Conservation (phyloP, 2,888 invertebrate species). For the Sarcophaga carnaria region DNA sequence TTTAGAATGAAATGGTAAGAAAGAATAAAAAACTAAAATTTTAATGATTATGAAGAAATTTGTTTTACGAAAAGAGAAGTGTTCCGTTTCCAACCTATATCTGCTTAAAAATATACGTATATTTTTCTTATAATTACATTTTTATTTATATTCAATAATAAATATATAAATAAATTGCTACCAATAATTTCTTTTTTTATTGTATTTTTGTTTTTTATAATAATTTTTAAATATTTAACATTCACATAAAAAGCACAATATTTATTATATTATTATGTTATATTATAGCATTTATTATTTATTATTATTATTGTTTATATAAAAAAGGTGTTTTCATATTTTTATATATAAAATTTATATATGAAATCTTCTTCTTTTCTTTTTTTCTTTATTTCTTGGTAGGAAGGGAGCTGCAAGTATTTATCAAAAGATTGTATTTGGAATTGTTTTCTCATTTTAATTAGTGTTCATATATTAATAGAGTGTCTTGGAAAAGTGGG, state of each 20-base stretch:
- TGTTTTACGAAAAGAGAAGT: too few relatives aligned
- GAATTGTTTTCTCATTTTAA: slow-evolving; percentile 39
- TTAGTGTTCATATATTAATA: slow-evolving; percentile 36
- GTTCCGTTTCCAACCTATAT: neutral
- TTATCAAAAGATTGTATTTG: slow-evolving; percentile 37
- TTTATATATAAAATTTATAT: neutral
- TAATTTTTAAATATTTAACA: slow-evolving; percentile 64
- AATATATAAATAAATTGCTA: slow-evolving; percentile 54
- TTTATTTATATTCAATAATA: slow-evolving; percentile 28
- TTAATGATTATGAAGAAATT: too few relatives aligned
- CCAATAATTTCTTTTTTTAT: slow-evolving; percentile 51
- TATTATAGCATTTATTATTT: slow-evolving; percentile 72
- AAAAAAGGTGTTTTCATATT: slow-evolving; percentile 36
- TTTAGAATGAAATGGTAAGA: too few relatives aligned
- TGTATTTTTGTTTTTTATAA: slow-evolving; percentile 34
- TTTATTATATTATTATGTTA: slow-evolving; percentile 32
- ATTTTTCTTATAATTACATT: slow-evolving; percentile 8
- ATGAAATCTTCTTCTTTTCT: too few relatives aligned
- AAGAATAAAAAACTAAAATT: too few relatives aligned
- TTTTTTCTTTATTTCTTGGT: too few relatives aligned
- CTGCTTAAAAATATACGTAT: neutral
- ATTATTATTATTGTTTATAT: slow-evolving; percentile 69
- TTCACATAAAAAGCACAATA: slow-evolving; percentile 70
- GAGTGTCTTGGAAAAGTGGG: slow-evolving; percentile 5
- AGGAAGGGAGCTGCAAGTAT: too few relatives aligned